Evolutionary conservation across 2,888 invertebrate genomes (phyloP).

Genomic region (Pherbina coryleti): DNA sequence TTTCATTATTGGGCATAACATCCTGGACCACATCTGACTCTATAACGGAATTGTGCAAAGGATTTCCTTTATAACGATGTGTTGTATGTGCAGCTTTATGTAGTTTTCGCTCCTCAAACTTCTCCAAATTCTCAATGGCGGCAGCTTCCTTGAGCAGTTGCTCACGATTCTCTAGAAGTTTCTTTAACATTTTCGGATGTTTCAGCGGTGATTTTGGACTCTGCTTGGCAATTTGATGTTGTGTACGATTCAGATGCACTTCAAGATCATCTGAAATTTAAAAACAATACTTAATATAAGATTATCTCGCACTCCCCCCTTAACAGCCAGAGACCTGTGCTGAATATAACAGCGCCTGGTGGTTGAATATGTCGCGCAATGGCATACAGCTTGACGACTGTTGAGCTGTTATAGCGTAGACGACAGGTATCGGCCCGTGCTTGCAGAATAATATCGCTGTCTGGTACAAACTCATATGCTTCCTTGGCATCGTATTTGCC

Average conservation of each 20-base stretch:
- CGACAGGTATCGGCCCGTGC: conserved; percentile 76
- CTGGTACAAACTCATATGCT: conserved; percentile 72
- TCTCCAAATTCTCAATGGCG: conserved; percentile 45
- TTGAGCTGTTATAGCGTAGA: conserved; percentile 78
- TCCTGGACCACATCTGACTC: conserved; percentile 56
- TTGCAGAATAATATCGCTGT: conserved; percentile 68
- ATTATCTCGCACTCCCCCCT: neutral
- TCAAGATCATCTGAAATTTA: conserved; percentile 62
- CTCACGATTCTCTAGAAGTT: conserved; percentile 62
- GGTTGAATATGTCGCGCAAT: conserved; percentile 74
- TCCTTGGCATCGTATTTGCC: conserved; percentile 70
- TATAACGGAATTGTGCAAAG: conserved; percentile 48
- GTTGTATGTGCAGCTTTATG: conserved; percentile 39
- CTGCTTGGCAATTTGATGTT: conserved; percentile 65
- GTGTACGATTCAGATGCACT: conserved; percentile 66
- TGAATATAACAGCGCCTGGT: conserved; percentile 81
- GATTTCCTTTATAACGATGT: conserved; percentile 53
- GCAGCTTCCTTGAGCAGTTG: conserved; percentile 58
- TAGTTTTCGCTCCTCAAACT: conserved; percentile 38
- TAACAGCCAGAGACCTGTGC: conserved; percentile 72
- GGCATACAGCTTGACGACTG: conserved; percentile 77
- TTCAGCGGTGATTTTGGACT: conserved; percentile 63
- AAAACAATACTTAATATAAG: conserved; percentile 8
- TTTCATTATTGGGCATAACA: conserved; percentile 52
- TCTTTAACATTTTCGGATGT: conserved; percentile 69